Conservation (phyloP, 2,888 invertebrate genomes). For the Conchocele bisecta region DNA sequence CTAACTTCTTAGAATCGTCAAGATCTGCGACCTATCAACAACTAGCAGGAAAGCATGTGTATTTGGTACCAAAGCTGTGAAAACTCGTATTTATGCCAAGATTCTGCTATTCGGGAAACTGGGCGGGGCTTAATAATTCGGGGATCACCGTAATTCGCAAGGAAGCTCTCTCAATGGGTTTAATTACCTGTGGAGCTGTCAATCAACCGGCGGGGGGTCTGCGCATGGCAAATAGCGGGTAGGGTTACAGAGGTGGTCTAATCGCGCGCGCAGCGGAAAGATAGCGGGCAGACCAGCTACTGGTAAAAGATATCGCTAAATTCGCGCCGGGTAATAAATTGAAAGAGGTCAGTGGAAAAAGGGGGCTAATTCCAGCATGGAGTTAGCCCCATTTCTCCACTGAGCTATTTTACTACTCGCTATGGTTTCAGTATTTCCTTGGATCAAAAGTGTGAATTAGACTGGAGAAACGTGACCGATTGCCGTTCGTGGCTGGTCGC, state of each 20-base stretch:
- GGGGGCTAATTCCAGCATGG: too few species aligned
- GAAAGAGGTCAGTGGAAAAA: too few species aligned
- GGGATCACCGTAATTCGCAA: too few species aligned
- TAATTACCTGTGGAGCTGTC: conserved; percentile 16
- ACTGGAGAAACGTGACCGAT: neutral
- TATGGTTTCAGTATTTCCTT: too few species aligned
- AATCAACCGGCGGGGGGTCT: conserved; percentile 32
- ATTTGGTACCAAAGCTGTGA: too few species aligned
- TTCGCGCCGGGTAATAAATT: conserved; percentile 33
- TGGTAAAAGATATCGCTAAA: conserved; percentile 37
- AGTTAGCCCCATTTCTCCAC: too few species aligned
- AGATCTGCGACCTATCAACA: too few species aligned
- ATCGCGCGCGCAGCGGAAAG: conserved; percentile 21
- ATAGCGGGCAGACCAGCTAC: conserved; percentile 40
- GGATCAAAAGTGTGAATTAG: neutral
- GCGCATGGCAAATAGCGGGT: conserved; percentile 48
- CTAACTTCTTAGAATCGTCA: too few species aligned
- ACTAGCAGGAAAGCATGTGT: too few species aligned
- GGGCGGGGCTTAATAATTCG: conserved; percentile 35
- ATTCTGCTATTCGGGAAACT: conserved; percentile 9
- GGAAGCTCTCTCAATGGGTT: too few species aligned
- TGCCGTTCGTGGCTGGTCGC: too few species aligned
- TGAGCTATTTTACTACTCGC: too few species aligned
- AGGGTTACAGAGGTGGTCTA: conserved; percentile 30
- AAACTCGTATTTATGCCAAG: conserved; percentile 44